Conservation (phyloP, 2,888 invertebrate species). For the Callimorpha dominula region DNA sequence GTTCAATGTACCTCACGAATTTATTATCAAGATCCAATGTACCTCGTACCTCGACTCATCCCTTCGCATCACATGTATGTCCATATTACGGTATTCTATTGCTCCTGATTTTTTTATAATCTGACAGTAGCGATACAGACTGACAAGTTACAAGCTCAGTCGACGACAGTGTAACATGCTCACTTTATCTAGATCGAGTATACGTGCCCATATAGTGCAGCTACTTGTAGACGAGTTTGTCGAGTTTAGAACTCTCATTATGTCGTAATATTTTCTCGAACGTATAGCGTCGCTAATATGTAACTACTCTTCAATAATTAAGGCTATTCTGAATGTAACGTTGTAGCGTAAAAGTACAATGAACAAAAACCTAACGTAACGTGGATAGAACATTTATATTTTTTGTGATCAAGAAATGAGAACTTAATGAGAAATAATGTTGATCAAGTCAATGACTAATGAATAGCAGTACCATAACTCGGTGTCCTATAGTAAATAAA, state of each 20-base stretch:
- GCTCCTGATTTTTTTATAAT: neutral
- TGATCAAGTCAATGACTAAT: no score
- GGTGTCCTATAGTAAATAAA: no score
- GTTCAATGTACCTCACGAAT: no score
- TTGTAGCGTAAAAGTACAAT: neutral
- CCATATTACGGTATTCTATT: no score
- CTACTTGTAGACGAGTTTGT: slow-evolving; percentile 17
- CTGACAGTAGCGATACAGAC: neutral
- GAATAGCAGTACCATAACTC: no score
- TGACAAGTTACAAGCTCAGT: neutral
- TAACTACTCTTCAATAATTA: neutral
- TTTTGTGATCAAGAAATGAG: no score
- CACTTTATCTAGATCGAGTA: slow-evolving; percentile 26
- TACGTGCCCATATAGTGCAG: slow-evolving; percentile 15
- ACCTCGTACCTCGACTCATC: no score
- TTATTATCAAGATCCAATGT: no score
- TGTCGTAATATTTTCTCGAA: slow-evolving; percentile 14
- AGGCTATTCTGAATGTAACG: neutral
- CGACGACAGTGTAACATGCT: slow-evolving; percentile 10
- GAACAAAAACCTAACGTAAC: neutral
- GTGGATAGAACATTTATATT: neutral
- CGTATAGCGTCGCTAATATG: neutral
- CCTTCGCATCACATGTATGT: no score
- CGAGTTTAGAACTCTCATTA: slow-evolving; percentile 1
- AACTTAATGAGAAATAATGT: no score